These are phyloP conservation scores for Nibea albiflora DNA, from an alignment of 2,113 vertebrate species.

Conservation along the genomic window DNA sequence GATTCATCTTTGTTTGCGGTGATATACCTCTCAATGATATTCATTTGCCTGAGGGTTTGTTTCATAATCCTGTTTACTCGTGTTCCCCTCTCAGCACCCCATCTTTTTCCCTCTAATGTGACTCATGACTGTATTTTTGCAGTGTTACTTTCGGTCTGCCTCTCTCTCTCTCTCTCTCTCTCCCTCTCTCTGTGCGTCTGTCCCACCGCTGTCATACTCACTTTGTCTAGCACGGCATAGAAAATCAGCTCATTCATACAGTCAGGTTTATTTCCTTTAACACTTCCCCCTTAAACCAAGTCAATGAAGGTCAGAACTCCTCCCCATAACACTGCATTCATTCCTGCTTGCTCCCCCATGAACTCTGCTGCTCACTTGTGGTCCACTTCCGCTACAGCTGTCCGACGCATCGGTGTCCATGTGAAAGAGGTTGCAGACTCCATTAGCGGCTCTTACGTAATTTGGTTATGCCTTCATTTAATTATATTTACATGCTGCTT, in stretches of 20 bases:
- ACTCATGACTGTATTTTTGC: slow-evolving; percentile 77
- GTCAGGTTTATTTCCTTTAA: slow-evolving; percentile 64
- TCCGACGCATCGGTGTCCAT: slow-evolving; percentile 48
- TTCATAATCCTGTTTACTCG: slow-evolving; percentile 84
- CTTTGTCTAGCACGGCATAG: slow-evolving; percentile 46
- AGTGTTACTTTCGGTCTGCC: slow-evolving; percentile 41
- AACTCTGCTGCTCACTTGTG: slow-evolving; percentile 24
- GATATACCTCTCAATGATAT: slow-evolving; percentile 75
- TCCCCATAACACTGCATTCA: slow-evolving; percentile 34
- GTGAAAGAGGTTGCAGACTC: slow-evolving; percentile 58
- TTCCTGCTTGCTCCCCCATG: slow-evolving; percentile 29
- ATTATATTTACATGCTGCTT: slow-evolving; percentile 72
- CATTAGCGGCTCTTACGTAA: slow-evolving; percentile 69
- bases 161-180: background rate
- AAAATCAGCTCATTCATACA: slow-evolving; percentile 55
- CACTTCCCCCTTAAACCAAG: slow-evolving; percentile 34
- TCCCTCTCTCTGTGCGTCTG: background rate
- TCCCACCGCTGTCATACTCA: slow-evolving; percentile 38
- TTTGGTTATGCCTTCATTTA: slow-evolving; percentile 70
- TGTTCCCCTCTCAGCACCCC: slow-evolving; percentile 64
- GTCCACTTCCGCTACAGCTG: slow-evolving; percentile 22
- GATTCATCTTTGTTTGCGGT: slow-evolving; percentile 78
- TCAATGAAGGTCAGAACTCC: slow-evolving; percentile 27
- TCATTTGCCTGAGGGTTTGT: slow-evolving; percentile 76
- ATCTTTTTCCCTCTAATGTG: slow-evolving; percentile 77